These are phyloP conservation scores for Oscheius sp. DNA, from an alignment of 2,888 invertebrate genomes.

Conservation along the genomic window DNA sequence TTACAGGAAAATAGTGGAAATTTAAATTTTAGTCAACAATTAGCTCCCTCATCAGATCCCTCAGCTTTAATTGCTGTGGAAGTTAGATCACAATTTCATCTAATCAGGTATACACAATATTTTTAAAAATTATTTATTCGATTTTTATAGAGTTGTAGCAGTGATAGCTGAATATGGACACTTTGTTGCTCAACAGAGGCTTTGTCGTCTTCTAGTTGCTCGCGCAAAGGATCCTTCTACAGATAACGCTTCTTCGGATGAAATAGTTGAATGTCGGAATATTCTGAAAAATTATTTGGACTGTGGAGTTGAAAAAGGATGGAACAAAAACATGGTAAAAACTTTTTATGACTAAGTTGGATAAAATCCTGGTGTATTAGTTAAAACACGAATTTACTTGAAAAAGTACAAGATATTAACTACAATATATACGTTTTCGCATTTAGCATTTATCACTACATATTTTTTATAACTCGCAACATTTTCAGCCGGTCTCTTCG, in stretches of 20 bases:
- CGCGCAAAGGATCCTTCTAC: conserved; percentile 43
- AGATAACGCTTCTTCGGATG: conserved; percentile 4
- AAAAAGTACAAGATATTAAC: too few relatives aligned
- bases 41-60: conserved; percentile 16
- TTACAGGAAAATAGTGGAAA: too few relatives aligned
- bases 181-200: conserved; percentile 87
- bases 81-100: conserved; percentile 34
- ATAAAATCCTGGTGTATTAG: too few relatives aligned
- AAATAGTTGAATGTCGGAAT: conserved; percentile 38
- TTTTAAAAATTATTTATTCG: background rate
- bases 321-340: conserved; percentile 38
- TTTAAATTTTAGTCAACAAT: background rate
- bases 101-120: conserved; percentile 11
- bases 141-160: conserved; percentile 34
- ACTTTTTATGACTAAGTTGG: too few relatives aligned
- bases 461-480: too few relatives aligned
- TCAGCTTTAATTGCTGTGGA: conserved; percentile 35
- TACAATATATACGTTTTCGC: too few relatives aligned
- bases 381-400: too few relatives aligned
- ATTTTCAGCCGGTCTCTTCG: conserved; percentile 9
- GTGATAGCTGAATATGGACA: conserved; percentile 79
- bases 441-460: too few relatives aligned
- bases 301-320: conserved; percentile 37
- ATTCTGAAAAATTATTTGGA: conserved; percentile 38
- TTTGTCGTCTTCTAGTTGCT: conserved; percentile 78